Evolutionary conservation across 53 echinoderm and acorn worm species (phyloP), one percentile per base, ranked within the genome.

Genomic region (Actinopyga echinites): DNA sequence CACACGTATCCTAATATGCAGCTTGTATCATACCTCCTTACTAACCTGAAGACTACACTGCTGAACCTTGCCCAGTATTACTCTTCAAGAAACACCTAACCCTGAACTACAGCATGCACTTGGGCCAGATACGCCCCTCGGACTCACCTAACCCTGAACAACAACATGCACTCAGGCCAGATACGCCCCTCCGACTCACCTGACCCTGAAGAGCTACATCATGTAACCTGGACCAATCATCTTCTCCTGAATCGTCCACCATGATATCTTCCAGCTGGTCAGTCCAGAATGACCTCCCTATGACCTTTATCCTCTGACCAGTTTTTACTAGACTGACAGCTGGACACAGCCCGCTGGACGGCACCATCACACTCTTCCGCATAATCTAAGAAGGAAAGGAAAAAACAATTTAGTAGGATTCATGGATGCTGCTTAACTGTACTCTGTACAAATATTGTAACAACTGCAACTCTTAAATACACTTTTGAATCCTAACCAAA

Each of bases 261-360:
- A 91, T 56, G 88, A 97, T 97, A 49, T 97, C 93, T 35, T 97
- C 97, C 81, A 92, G 92, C 54, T 94, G 92, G 71, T 83, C 85
- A 9, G 91, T 82, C 92, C 97, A 94, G 79, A 90, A 88, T 40
- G 90, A 92, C 69, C 90, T 90, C 52, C 91, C 90, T 24, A 95
- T 87, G 78, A 90, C 88, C 25, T 86, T 89, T 2, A 97, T 85
- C 56, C 81, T 81, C 56, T 97, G 94, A 8, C 91, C 92, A 15
- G 86, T 83, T 31, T 92, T 86, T 4, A 88, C 88, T 54, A 94
- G 85, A 69, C 90, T 90, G 78, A 97, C 89, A 22, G 94, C 97
- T 4, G 97, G 97, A 80, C 90, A 92, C 12, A 94, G 65, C 1
- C 94, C 94, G 55, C 80, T 75, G 21, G 85, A 54, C 7, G 96